These are phyloP conservation scores for Ennomos fuscantarius DNA, from an alignment of 2,888 invertebrate genomes.

Conservation along the genomic window DNA sequence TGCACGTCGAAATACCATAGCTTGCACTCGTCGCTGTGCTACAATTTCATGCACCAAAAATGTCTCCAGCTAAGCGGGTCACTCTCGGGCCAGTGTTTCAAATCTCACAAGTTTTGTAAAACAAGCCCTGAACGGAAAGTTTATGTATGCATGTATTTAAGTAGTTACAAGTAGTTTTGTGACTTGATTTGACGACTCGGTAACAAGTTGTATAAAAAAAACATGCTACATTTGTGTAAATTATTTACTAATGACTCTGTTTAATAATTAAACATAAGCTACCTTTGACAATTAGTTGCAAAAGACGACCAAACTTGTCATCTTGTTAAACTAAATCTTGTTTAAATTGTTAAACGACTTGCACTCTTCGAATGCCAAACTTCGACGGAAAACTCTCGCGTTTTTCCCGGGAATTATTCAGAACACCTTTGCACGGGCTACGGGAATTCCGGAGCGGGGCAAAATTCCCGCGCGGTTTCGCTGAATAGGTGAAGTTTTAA, in stretches of 20 bases:
- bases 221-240: no score
- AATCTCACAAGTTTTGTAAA: slow-evolving; percentile 6
- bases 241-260: no score
- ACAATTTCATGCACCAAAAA: slow-evolving; percentile 74
- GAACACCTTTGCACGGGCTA: slow-evolving; percentile 13
- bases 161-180: no score
- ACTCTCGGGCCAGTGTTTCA: slow-evolving; percentile 1
- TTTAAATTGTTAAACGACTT: slow-evolving; percentile 72
- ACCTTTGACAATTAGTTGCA: background rate
- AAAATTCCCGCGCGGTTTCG: slow-evolving; percentile 24
- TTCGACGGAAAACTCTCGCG: slow-evolving; percentile 41
- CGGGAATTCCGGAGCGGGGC: slow-evolving; percentile 2
- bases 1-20: slow-evolving; percentile 11
- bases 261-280: background rate
- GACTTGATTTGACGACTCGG: no score
- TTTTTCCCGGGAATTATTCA: slow-evolving; percentile 37
- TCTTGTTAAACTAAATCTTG: slow-evolving; percentile 52
- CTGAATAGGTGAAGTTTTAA: slow-evolving; percentile 37
- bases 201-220: no score
- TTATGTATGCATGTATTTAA: no score
- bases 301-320: background rate
- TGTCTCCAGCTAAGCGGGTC: slow-evolving; percentile 53
- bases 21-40: slow-evolving; percentile 29
- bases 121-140: background rate
- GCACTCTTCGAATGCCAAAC: slow-evolving; percentile 45